These are phyloP conservation scores for Adineta ricciae DNA, from an alignment of 2,888 invertebrate species.

Conservation along the genomic window DNA sequence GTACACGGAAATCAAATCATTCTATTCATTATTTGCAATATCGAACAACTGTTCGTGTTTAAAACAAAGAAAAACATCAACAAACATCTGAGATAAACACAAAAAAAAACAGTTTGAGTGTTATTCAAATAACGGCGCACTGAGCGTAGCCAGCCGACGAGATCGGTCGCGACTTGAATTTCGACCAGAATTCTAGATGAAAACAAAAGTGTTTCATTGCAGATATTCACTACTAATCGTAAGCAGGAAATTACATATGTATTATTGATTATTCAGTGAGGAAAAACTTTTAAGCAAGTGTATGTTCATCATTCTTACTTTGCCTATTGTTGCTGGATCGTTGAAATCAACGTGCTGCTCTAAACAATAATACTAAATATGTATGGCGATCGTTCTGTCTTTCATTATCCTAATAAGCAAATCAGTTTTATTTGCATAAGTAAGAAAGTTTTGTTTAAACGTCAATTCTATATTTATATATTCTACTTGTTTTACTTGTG, in stretches of 20 bases:
- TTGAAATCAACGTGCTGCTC: not conserved
- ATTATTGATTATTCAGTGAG: too few relatives aligned
- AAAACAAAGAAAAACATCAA: not conserved
- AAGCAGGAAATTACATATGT: not conserved
- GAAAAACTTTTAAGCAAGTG: too few relatives aligned
- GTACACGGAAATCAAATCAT: not conserved
- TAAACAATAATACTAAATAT: not conserved
- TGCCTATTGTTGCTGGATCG: not conserved
- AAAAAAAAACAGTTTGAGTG: not conserved
- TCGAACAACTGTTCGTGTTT: not conserved
- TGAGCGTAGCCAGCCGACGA: not conserved
- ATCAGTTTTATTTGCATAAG: not conserved
- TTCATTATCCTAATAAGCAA: not conserved
- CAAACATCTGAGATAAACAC: not conserved
- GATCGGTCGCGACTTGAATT: not conserved
- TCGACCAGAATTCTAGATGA: not conserved
- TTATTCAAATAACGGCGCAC: conserved; percentile 8
- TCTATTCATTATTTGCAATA: not conserved
- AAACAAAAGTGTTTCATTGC: not conserved
- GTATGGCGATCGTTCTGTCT: not conserved
- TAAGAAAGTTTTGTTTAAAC: not conserved
- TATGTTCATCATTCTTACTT: not conserved
- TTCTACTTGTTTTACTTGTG: not conserved
- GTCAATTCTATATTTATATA: not conserved
- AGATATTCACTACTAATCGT: not conserved